Evolutionary conservation across 2,113 vertebrate species (phyloP).

Genomic region (Campylomormyrus numenius): DNA sequence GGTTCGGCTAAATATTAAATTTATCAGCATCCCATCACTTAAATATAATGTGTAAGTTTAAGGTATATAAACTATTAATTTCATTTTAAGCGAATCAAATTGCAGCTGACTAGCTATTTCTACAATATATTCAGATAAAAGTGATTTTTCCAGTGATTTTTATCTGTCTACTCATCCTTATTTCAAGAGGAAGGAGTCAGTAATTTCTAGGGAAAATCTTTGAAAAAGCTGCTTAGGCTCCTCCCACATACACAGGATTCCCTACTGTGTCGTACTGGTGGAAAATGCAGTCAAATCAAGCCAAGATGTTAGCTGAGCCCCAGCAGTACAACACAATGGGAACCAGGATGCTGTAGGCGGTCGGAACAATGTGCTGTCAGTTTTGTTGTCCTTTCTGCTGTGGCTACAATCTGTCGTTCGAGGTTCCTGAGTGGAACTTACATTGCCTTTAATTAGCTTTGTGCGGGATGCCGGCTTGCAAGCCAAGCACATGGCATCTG

Average conservation of each 20-base stretch:
- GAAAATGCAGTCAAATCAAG: background rate
- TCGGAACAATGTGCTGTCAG: background rate
- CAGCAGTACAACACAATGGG: background rate
- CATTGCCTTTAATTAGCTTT: constrained; percentile 18
- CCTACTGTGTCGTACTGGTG: background rate
- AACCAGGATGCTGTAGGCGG: background rate
- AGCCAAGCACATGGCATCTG: background rate
- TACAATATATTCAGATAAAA: background rate
- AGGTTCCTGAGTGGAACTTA: constrained; percentile 8
- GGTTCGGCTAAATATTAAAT: background rate
- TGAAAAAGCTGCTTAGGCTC: background rate
- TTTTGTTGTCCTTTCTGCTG: background rate
- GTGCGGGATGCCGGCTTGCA: background rate
- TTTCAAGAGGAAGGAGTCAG: background rate
- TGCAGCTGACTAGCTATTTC: background rate
- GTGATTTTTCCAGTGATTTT: background rate
- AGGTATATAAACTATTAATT: background rate
- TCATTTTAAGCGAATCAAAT: background rate
- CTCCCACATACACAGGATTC: background rate
- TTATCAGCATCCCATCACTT: background rate
- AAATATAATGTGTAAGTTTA: background rate
- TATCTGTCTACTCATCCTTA: background rate
- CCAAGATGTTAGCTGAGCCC: background rate
- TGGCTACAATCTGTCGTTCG: background rate
- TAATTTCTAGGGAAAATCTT: background rate